Evolutionary conservation across 2,113 vertebrate species (phyloP).

Genomic region (Saguinus imperator): DNA sequence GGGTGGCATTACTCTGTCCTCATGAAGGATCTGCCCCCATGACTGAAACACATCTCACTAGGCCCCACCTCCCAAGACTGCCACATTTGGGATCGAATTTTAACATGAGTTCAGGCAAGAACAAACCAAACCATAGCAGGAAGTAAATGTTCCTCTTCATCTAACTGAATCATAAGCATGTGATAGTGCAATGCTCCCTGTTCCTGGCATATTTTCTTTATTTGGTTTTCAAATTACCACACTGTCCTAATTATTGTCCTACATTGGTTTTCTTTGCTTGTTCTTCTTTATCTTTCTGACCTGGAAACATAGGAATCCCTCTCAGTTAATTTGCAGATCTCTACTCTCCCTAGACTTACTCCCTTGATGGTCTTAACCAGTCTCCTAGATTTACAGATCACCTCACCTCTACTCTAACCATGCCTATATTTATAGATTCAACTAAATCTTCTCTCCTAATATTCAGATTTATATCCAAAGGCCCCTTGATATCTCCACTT

Average conservation of each 20-base stretch:
- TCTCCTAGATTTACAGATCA: neutral
- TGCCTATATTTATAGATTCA: neutral
- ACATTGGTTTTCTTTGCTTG: neutral
- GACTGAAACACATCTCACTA: neutral
- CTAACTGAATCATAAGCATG: neutral
- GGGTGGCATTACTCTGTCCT: neutral
- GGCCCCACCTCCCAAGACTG: neutral
- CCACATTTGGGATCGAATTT: neutral
- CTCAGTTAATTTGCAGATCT: neutral
- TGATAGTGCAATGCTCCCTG: neutral
- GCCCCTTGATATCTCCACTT: neutral
- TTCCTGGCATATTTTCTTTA: neutral
- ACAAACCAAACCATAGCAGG: neutral
- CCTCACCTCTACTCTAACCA: neutral
- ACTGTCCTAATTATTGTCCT: neutral
- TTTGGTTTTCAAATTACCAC: neutral
- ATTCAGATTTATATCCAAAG: neutral
- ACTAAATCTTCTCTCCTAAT: neutral
- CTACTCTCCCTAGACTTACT: neutral
- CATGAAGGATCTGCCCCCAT: neutral
- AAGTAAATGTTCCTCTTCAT: neutral
- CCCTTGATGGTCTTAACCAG: neutral
- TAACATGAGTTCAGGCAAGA: neutral
- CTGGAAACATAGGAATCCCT: neutral
- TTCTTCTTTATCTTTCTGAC: neutral